phyloP scores from a whole-genome alignment of 1,140 invertebrate genomes.

The Lucilia cuprina region DNA sequence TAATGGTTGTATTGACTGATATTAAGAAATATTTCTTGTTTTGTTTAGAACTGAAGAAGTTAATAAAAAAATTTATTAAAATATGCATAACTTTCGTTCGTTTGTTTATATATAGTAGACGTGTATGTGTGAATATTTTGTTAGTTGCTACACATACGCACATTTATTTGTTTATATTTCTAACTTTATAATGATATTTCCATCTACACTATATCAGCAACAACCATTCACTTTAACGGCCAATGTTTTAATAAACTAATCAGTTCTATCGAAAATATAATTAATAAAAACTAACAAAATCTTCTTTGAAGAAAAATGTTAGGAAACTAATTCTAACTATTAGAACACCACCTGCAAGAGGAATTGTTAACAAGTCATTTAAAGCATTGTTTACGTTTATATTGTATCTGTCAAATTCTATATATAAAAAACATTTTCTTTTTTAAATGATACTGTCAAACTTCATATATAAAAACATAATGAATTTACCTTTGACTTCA shows the following conservation, averaged over 20 bases:
- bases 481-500: too few species aligned
- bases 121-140: background rate
- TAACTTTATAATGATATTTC: background rate
- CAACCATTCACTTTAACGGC: background rate
- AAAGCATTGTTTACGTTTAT: too few species aligned
- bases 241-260: background rate
- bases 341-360: too few species aligned
- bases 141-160: too few species aligned
- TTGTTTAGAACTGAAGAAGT: background rate
- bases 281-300: background rate
- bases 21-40: background rate
- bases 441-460: too few species aligned
- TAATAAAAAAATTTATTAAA: background rate
- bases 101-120: background rate
- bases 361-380: too few species aligned
- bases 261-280: background rate
- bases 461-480: too few species aligned
- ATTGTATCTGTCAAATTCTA: too few species aligned
- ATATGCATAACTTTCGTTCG: background rate
- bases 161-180: background rate
- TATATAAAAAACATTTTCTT: too few species aligned
- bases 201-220: background rate
- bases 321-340: too few species aligned
- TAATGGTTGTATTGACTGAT: background rate
- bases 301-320: too few species aligned